phyloP scores from a whole-genome alignment of 2,797 vertebrate genomes.

The Nannoperca australis region DNA sequence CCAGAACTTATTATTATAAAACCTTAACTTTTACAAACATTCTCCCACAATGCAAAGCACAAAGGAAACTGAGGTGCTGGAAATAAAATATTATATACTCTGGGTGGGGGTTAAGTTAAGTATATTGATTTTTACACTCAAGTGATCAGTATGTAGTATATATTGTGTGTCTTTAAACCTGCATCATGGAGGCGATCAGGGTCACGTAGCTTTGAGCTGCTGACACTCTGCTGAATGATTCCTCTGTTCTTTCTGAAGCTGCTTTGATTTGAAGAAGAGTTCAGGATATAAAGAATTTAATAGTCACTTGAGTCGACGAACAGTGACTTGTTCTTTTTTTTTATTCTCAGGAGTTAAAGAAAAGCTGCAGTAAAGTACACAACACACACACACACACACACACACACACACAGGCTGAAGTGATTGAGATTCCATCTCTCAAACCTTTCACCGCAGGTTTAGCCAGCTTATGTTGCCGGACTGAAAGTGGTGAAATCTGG shows the following conservation, averaged over 20 bases:
- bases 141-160: too few relatives aligned
- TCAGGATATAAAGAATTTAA: background rate
- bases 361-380: constrained; percentile 13
- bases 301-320: too few relatives aligned
- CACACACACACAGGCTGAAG: background rate
- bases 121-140: too few relatives aligned
- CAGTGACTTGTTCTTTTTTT: background rate
- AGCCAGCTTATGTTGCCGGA: constrained; percentile 3
- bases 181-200: too few relatives aligned
- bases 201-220: too few relatives aligned
- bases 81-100: too few relatives aligned
- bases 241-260: background rate
- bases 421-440: constrained; percentile 21
- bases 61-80: too few relatives aligned
- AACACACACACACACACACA: background rate
- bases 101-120: too few relatives aligned
- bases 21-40: too few relatives aligned
- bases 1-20: too few relatives aligned
- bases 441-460: constrained; percentile 3
- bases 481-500: background rate
- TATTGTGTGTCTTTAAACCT: too few relatives aligned
- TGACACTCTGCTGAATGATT: background rate
- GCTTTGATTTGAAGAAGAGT: background rate
- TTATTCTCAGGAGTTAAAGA: background rate
- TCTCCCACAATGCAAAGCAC: too few relatives aligned